Evolutionary conservation across 1,140 invertebrate genomes (phyloP).

Genomic region (Drosophila kurseongensis): DNA sequence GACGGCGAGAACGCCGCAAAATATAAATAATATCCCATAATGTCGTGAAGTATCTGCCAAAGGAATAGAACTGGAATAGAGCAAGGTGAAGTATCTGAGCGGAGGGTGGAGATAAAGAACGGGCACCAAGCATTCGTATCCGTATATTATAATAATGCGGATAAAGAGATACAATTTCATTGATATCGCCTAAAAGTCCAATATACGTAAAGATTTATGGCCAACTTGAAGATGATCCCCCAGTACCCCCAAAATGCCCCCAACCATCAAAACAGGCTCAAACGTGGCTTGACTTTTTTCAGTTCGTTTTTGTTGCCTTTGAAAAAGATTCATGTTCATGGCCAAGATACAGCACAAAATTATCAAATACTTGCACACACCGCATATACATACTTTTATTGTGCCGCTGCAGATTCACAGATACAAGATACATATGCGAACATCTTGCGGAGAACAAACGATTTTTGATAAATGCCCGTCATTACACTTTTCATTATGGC

Average conservation of each 20-base stretch:
- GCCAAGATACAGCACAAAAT: constrained; percentile 71
- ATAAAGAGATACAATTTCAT: constrained; percentile 85
- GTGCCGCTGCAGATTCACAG: constrained; percentile 64
- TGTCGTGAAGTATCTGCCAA: constrained; percentile 73
- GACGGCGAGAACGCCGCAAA: constrained; percentile 36
- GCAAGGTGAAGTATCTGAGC: constrained; percentile 3
- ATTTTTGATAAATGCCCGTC: constrained; percentile 75
- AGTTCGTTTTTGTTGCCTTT: constrained; percentile 25
- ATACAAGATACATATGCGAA: constrained; percentile 59
- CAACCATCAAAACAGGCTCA: constrained; percentile 14
- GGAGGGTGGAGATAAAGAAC: constrained; percentile 1
- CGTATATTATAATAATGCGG: constrained; percentile 84
- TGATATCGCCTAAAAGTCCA: constrained; percentile 84
- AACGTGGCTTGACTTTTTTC: constrained; percentile 36
- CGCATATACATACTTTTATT: constrained; percentile 51
- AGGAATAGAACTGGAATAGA: constrained; percentile 36
- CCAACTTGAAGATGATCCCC: constrained; percentile 69
- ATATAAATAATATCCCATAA: constrained; percentile 82
- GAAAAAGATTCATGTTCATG: constrained; percentile 75
- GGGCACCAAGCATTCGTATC: constrained; percentile 46
- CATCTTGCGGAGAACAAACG: constrained; percentile 60
- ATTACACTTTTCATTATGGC: constrained; percentile 79
- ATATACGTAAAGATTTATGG: constrained; percentile 82
- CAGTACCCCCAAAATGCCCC: constrained; percentile 7
- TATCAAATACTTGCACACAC: constrained; percentile 72